Evolutionary conservation across 2,113 vertebrate genomes (phyloP), one percentile per base, ranked within the genome.

Genomic region (Gymnorhina tibicen): DNA sequence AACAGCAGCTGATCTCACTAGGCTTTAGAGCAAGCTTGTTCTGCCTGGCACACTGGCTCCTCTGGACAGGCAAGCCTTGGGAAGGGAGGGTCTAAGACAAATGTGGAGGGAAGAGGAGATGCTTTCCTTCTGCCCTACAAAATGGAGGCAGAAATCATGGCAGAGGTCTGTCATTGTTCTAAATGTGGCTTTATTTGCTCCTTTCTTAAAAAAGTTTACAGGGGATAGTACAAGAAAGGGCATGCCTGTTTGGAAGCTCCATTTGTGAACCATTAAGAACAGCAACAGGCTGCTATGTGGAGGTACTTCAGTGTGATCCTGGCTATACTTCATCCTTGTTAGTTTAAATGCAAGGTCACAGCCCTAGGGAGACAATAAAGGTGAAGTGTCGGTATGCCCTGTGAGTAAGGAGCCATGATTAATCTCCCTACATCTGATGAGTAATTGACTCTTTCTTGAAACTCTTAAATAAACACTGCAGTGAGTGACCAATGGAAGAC

Each of bases 211-310:
- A 27, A 68, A 55, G 59, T 28, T 92, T 88, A 72, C 58, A 95
- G 76, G 26, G 63, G 17, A 67, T 16, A 74, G 52, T n/a, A 39
- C 47, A 67, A 74, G 72, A 70, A 67, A 59, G 47, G 66, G 26
- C 59, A 88, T 35, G 79, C 33, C 83, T 92, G 33, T 74, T 67
- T 78, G 56, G 49, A 78, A 64, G 35, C n/a, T 62, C 32, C 41
- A 53, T 80, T 92, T 93, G 79, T 78, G 91, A 91, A 88, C 70
- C 72, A 86, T 70, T 80, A 89, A 66, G 53, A 86, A 16, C 50
- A 93, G 55, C 72, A 90, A 49, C 17, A 73, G 67, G 63, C 3
- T 1, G 85, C 41, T 89, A 1, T 30, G 32, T 42, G 44, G 64
- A 95, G 64, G 88, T 92, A 72, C 73, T 74, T 67, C 63, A 74